These are phyloP conservation scores for Isurus oxyrinchus DNA, from an alignment of 2,113 vertebrate genomes.

Conservation along the genomic window DNA sequence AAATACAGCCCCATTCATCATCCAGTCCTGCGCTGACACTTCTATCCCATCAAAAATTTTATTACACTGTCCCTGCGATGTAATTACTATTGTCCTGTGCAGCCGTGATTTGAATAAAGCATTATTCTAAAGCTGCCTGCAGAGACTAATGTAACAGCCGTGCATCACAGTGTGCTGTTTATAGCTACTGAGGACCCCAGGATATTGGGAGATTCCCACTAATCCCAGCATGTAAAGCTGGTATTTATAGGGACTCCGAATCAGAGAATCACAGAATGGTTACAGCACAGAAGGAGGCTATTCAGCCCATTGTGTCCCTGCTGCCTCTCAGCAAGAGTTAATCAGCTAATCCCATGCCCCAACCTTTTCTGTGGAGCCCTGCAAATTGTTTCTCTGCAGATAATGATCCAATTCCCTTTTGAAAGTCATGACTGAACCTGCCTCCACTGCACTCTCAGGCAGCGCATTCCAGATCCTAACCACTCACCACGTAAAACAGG, in stretches of 20 bases:
- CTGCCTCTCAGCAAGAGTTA: too few relatives aligned
- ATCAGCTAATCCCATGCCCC: background rate
- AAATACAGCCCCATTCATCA: constrained; percentile 8
- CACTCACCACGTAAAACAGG: too few relatives aligned
- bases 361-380: too few relatives aligned
- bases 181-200: background rate
- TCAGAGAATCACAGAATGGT: background rate
- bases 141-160: background rate
- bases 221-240: background rate
- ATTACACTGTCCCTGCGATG: background rate
- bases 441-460: too few relatives aligned
- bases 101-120: background rate
- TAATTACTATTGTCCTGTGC: background rate
- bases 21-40: background rate
- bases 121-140: background rate
- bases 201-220: background rate
- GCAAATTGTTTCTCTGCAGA: too few relatives aligned
- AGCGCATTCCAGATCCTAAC: background rate
- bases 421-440: too few relatives aligned
- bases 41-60: background rate
- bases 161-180: background rate
- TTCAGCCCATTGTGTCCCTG: background rate
- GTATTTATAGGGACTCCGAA: background rate
- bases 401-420: too few relatives aligned
- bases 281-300: background rate